These are phyloP conservation scores for Chelonus insularis DNA, from an alignment of 1,140 invertebrate species.

Conservation along the genomic window DNA sequence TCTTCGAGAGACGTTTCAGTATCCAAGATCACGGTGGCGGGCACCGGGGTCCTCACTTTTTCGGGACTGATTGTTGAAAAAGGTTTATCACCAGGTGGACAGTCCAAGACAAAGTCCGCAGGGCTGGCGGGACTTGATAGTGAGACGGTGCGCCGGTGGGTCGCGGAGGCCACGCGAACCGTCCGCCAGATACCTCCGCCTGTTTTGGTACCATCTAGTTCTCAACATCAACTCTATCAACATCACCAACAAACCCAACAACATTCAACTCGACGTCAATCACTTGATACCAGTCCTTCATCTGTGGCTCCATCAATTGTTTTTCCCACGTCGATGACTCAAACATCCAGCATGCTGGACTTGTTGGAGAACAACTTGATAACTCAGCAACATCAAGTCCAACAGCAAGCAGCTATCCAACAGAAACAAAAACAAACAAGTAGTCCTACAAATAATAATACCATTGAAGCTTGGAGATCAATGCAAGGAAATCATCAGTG, in stretches of 20 bases:
- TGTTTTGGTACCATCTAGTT: constrained; percentile 41
- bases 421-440: constrained; percentile 52
- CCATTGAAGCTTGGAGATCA: constrained; percentile 55
- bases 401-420: constrained; percentile 34
- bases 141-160: constrained; percentile 58
- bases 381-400: constrained; percentile 39
- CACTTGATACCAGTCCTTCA: constrained; percentile 42
- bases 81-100: constrained; percentile 48
- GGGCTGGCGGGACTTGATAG: constrained; percentile 59
- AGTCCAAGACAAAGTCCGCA: constrained; percentile 53
- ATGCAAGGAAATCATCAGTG: constrained; percentile 54
- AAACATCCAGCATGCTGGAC: constrained; percentile 58
- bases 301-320: constrained; percentile 42
- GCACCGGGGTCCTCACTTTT: constrained; percentile 55
- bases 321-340: constrained; percentile 53
- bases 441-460: constrained; percentile 58
- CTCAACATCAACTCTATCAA: constrained; percentile 31
- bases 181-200: constrained; percentile 53
- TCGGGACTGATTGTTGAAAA: constrained; percentile 54
- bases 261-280: constrained; percentile 38
- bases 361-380: constrained; percentile 55
- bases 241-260: constrained; percentile 34
- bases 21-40: constrained; percentile 58
- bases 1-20: constrained; percentile 47
- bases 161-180: constrained; percentile 56